These are phyloP conservation scores for Sebastolobus alascanus DNA, from an alignment of 2,797 vertebrate species.

Conservation along the genomic window DNA sequence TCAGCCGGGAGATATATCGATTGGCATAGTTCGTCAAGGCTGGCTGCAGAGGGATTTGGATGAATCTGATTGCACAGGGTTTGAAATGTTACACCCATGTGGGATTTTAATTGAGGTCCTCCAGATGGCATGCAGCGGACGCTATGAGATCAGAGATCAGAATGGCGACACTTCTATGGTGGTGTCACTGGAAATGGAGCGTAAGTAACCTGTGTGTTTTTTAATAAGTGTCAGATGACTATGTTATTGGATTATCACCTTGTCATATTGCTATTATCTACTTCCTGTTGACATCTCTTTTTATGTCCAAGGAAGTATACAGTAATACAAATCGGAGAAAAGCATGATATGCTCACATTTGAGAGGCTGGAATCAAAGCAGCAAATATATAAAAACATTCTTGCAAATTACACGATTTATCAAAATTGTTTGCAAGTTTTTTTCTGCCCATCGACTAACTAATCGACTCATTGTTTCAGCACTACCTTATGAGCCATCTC, in stretches of 20 bases:
- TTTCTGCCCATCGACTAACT: neutral
- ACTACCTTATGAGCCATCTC: fast-evolving
- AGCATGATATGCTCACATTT: neutral
- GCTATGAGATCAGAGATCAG: slow-evolving; percentile 31
- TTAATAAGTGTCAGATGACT: neutral
- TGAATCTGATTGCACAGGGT: fast-evolving
- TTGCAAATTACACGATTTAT: neutral
- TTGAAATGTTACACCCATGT: slow-evolving; percentile 4
- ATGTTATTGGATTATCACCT: neutral
- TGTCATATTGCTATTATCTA: neutral
- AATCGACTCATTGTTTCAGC: slow-evolving; percentile 4
- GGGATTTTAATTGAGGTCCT: neutral
- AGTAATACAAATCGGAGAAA: neutral
- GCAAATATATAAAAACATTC: neutral
- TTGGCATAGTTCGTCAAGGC: neutral
- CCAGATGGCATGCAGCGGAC: neutral
- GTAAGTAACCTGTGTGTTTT: slow-evolving; percentile 42
- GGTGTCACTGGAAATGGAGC: neutral
- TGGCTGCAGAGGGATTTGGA: fast-evolving
- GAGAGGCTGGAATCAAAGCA: neutral
- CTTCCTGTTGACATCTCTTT: neutral
- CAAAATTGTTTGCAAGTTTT: neutral
- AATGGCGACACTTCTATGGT: neutral
- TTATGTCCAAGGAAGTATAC: neutral
- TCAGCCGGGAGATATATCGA: fast-evolving